Base-by-base conservation (phyloP, 1,140 invertebrate genomes). In the Hylaeus anthracinus region DNA sequence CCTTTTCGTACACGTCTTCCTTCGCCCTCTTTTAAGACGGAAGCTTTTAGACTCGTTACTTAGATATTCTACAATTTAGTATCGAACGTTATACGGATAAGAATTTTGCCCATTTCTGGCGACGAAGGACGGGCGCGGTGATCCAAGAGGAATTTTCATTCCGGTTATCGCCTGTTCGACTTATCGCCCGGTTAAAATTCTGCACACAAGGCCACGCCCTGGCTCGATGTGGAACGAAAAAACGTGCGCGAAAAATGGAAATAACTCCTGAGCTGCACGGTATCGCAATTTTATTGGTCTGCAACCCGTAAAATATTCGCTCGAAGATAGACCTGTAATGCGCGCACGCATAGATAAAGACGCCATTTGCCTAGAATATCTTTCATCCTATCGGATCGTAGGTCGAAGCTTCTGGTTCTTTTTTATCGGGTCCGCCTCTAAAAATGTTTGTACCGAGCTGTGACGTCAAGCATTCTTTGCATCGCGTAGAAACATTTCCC, bases 101-200 rank as follows among this genome's bases (percentile, higher is more conserved):
- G 43, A 3, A 45, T 45, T 45, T 45, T 3, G 5, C 43, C 5
- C 43, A 45, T 5, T 45, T 45, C 5, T 5, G 43, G 41, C 15
- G 60, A 63, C 45, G 39, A 51, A 9, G 60, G 41, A 41, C 9
- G 60, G 15, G 53, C 12, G 58, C 12, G 45, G 60, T n/a, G 78
- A 12, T 43, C 63, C 63, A 45, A 2, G 66, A 71, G 67, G 56
- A 78, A 63, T 78, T 76, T 78, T 71, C 75, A 78, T 71, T 71
- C 51, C 66, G 55, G 75, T 78, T 78, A 78, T 78, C 75, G 72
- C 26, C 15, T 10, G 75, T 56, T 43, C 37, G 41, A 51, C 43
- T 78, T 78, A 78, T 78, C 75, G 75, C 48, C 61, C 63, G 61
- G 73, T 78, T 63, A 63, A 71, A 78, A 78, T 78, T 78, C 75